Base-by-base conservation (phyloP, 2,113 vertebrate species). In the Callionymus lyra region DNA sequence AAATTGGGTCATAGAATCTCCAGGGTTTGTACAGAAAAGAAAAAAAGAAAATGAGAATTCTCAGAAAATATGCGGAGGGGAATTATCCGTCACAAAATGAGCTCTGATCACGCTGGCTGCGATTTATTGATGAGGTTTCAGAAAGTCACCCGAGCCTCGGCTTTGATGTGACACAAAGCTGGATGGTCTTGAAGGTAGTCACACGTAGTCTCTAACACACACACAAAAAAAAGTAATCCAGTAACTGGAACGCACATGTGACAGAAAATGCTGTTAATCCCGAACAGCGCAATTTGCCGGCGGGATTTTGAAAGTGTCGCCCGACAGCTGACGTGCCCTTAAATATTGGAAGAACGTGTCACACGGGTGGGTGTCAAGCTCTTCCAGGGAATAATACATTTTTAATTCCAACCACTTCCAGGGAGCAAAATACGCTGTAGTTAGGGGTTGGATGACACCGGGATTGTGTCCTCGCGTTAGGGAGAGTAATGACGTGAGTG, bases 391-490 rank as follows among this genome's bases (percentile, higher is more conserved):
- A 73, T 60, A 77, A 80, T 83, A 41, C 71, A 71, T 80, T 72
- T 81, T 82, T 76, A 75, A 82, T 82, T 75, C 64, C 16, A 48
- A 56, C 48, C 58, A 65, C 56, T 74, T 65, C 56, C 44, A 59
- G 71, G 68, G 53, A 78, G 48, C 65, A 59, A 74, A 74, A 79
- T 74, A 59, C 46, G 14, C 62, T 50, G 47, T 81, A 76, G 81
- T n/a, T n/a, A 73, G 74, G 73, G 70, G 70, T 82, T 72, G 63
- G 67, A 80, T 77, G 59, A 70, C 62, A 63, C 52, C 63, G 75
- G n/a, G 68, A 83, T 72, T 74, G 75, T 77, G 84, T 80, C 72
- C 72, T 58, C 50, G 54, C 56, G 80, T 80, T 74, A 75, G 55
- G 60, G 40, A 32, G 39, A 62, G 56, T 55, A 77, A 80, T 69